A percentile compares a stretch with the other conserved stretches of the same genome.
phyloP scores from a whole-genome alignment of 2,113 vertebrate genomes.

The Proterorhinus semilunaris region DNA sequence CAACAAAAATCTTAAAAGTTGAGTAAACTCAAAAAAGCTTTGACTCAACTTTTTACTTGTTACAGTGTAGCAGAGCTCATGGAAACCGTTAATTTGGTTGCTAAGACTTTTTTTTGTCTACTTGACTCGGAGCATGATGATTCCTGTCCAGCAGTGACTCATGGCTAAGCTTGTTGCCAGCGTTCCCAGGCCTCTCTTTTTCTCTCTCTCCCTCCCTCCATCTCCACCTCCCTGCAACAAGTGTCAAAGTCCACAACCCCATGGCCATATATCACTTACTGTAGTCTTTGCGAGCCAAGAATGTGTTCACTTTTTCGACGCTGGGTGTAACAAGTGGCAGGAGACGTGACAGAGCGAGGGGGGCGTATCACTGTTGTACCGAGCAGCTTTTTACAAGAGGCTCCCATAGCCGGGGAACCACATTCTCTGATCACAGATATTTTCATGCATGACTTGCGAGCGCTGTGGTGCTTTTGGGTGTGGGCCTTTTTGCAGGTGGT shows the following conservation, averaged over 20 bases:
- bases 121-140: constrained; percentile 27
- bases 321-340: constrained; percentile 6
- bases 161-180: constrained; percentile 20
- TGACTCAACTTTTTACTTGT: no score
- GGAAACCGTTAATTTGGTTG: constrained; percentile 24
- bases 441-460: constrained; percentile 31
- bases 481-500: constrained; percentile 40
- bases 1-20: no score
- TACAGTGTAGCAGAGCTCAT: no score
- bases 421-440: constrained; percentile 27
- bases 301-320: constrained; percentile 20
- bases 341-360: constrained; percentile 3
- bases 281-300: constrained; percentile 29
- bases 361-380: not conserved
- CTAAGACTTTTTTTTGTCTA: constrained; percentile 26
- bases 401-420: constrained; percentile 13
- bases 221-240: not conserved
- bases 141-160: constrained; percentile 48
- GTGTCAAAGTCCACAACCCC: constrained; percentile 54
- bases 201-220: not conserved
- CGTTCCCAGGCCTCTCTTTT: constrained; percentile 35
- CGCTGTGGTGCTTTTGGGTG: constrained; percentile 39
- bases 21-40: no score
- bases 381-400: constrained; percentile 1
- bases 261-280: constrained; percentile 24